These are phyloP conservation scores for Hirundo rustica DNA, from an alignment of 2,797 vertebrate genomes.

Conservation along the genomic window DNA sequence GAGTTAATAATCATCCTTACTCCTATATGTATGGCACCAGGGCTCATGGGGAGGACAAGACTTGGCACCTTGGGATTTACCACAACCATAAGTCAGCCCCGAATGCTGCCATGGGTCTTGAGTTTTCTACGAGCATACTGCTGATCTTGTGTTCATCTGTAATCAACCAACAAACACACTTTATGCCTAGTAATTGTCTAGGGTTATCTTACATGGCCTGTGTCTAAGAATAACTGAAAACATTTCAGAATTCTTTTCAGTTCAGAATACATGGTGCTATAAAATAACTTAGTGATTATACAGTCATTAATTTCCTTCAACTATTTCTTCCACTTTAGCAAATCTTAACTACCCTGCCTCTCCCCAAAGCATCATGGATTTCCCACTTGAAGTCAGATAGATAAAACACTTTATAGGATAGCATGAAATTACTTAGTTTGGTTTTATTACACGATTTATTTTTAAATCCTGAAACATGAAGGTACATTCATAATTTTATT, in stretches of 20 bases:
- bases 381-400: neutral
- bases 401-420: neutral
- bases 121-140: neutral
- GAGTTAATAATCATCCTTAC: neutral
- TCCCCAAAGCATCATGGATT: neutral
- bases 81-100: neutral
- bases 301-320: neutral
- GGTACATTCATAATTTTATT: neutral
- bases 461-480: neutral
- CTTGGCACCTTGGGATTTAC: neutral
- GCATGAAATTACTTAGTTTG: neutral
- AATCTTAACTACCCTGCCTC: neutral
- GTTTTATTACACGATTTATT: neutral
- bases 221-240: neutral
- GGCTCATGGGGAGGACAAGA: neutral
- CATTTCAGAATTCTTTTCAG: neutral
- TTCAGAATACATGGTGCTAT: neutral
- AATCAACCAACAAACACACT: fast-evolving
- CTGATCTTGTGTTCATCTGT: neutral
- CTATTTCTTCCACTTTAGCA: neutral
- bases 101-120: neutral
- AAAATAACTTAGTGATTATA: neutral
- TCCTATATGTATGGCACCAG: neutral
- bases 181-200: neutral
- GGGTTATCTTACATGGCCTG: neutral